Percentiles rank a stretch among this genome's conserved stretches.
phyloP scores from a whole-genome alignment of 2,888 invertebrate genomes.

The Scaptomyza cyrtandrae region DNA sequence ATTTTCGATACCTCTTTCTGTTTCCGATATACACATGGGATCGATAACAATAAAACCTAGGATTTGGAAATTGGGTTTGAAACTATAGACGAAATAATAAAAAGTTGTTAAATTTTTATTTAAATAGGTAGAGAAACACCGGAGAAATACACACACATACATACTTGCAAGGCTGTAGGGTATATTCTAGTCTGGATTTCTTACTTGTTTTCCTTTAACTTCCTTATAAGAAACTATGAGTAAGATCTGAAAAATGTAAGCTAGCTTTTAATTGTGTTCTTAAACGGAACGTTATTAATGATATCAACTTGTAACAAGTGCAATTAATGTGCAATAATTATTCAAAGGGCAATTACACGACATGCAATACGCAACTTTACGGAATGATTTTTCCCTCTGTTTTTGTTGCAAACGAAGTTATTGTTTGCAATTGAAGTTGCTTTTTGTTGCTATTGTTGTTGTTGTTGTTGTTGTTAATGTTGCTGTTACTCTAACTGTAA shows the following conservation, averaged over 20 bases:
- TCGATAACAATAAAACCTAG: too few species aligned
- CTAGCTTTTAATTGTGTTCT: not conserved
- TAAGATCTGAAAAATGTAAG: not conserved
- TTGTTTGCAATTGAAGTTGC: constrained; percentile 49
- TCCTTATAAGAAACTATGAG: not conserved
- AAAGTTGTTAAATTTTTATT: too few species aligned
- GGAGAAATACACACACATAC: too few species aligned
- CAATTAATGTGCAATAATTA: not conserved
- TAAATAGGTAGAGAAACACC: too few species aligned
- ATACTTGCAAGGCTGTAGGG: too few species aligned
- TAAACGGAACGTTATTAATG: not conserved
- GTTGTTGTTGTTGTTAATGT: constrained; percentile 1
- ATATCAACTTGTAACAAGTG: not conserved
- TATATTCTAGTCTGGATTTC: not conserved
- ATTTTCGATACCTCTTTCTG: too few species aligned
- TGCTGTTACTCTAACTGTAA: constrained; percentile 11
- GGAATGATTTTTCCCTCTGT: not conserved
- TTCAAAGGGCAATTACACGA: constrained; percentile 16
- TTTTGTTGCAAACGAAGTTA: constrained; percentile 47
- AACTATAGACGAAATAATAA: too few species aligned
- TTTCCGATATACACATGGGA: too few species aligned
- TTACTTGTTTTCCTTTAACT: not conserved
- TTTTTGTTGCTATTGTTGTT: not conserved
- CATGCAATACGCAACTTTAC: not conserved
- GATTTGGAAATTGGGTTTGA: too few species aligned